Evolutionary conservation across 2,888 invertebrate species (phyloP).

Genomic region (Chromoteleia sp.): DNA sequence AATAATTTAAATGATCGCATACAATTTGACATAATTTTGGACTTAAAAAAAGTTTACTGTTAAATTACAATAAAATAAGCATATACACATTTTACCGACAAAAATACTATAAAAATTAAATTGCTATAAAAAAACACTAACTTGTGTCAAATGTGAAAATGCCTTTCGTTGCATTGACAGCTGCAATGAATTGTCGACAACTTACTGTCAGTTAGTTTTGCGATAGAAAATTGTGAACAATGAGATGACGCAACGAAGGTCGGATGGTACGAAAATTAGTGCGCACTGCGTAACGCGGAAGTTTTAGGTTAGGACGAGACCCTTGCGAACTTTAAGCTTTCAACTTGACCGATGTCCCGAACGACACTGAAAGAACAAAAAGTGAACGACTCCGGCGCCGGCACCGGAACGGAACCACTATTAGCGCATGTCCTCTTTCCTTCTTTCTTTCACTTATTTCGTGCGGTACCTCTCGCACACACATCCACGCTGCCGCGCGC

Average conservation of each 20-base stretch:
- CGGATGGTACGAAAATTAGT: background rate
- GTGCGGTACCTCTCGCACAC: conserved; percentile 5
- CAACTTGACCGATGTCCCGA: conserved; percentile 40
- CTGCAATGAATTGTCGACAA: background rate
- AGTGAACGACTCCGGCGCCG: conserved; percentile 33
- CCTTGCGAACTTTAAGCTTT: conserved; percentile 22
- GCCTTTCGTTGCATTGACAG: too few species aligned
- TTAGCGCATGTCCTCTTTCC: conserved; percentile 37
- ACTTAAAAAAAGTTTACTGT: too few species aligned
- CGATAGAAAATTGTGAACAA: too few species aligned
- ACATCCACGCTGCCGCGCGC: background rate
- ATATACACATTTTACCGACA: too few species aligned
- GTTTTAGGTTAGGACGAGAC: conserved; percentile 1
- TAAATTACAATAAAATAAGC: too few species aligned
- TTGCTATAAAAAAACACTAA: too few species aligned
- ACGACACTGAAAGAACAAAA: conserved; percentile 38
- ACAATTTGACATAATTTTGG: too few species aligned
- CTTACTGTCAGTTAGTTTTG: background rate
- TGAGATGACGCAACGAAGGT: background rate
- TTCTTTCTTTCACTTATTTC: conserved; percentile 36
- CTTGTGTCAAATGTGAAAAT: too few species aligned
- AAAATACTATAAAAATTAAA: too few species aligned
- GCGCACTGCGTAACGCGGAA: background rate
- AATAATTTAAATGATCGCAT: too few species aligned
- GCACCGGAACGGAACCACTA: conserved; percentile 31